Percentiles rank a stretch among this genome's conserved stretches.
Evolutionary conservation across 1,140 invertebrate genomes (phyloP).

Genomic region (Brachionus manjavacas): DNA sequence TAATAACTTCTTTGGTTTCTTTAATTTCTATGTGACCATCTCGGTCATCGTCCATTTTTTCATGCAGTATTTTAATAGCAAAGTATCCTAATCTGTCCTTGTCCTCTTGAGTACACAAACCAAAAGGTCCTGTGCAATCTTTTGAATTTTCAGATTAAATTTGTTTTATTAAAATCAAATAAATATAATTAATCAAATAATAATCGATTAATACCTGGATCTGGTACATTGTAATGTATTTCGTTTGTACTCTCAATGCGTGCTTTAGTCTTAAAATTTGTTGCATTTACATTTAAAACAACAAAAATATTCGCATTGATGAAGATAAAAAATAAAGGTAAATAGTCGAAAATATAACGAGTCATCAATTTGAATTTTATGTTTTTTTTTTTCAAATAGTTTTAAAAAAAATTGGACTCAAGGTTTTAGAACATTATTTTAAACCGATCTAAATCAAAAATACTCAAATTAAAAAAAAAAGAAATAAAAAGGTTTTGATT

Average conservation of each 20-base stretch:
- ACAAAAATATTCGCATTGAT: neutral
- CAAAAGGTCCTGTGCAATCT: constrained; percentile 42
- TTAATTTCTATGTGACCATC: constrained; percentile 34
- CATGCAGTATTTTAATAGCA: constrained; percentile 41
- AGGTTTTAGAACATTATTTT: too few relatives aligned
- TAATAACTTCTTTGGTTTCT: constrained; percentile 28
- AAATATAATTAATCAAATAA: neutral
- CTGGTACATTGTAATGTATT: constrained; percentile 16
- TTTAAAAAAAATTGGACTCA: too few relatives aligned
- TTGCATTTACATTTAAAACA: neutral
- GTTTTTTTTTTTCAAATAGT: too few relatives aligned
- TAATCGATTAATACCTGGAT: neutral
- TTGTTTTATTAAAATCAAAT: neutral
- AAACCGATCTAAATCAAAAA: too few relatives aligned
- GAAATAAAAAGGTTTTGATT: too few relatives aligned
- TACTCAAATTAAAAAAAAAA: too few relatives aligned
- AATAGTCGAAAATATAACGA: too few relatives aligned
- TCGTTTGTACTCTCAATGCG: neutral
- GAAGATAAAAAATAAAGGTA: neutral
- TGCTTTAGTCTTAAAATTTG: neutral
- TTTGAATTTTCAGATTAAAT: neutral
- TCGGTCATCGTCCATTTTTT: constrained; percentile 42
- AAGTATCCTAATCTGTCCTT: constrained; percentile 28
- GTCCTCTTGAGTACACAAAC: constrained; percentile 31
- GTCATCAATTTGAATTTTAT: too few relatives aligned